Evolutionary conservation across 2,797 vertebrate species (phyloP).

Genomic region (Phaenicophaeus curvirostris): DNA sequence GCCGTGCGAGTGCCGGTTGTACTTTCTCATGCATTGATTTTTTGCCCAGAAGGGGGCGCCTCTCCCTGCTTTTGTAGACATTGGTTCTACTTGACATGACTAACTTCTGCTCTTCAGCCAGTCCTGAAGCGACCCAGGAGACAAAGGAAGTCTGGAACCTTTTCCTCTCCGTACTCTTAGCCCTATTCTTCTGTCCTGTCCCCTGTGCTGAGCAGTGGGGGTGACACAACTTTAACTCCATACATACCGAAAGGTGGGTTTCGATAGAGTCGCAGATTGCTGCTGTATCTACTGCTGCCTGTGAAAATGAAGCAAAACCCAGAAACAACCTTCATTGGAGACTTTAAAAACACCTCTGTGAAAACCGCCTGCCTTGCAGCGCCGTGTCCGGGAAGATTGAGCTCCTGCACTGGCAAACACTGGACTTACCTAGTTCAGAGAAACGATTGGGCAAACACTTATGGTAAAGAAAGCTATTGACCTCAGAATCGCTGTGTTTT

Average conservation of each 20-base stretch:
- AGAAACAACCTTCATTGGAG: not conserved
- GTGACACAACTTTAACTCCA: rapidly evolving
- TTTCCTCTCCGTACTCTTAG: not conserved
- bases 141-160: not conserved
- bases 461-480: not conserved
- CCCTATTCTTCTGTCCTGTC: not conserved
- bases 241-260: not conserved
- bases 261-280: not conserved
- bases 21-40: not conserved
- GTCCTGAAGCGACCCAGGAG: not conserved
- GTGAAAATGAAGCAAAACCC: not conserved
- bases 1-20: rapidly evolving
- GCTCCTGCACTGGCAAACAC: not conserved
- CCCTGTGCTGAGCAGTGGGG: not conserved
- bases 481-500: not conserved
- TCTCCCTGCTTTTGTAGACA: not conserved
- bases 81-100: not conserved
- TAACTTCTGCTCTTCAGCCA: not conserved
- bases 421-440: not conserved
- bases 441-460: not conserved
- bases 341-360: not conserved
- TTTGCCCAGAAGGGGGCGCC: not conserved
- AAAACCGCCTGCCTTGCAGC: not conserved
- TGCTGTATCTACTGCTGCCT: not conserved
- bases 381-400: not conserved